Percentiles rank a stretch among this genome's conserved stretches.
Conservation (phyloP, 2,797 vertebrate genomes). For the Sebastes trivittatus region DNA sequence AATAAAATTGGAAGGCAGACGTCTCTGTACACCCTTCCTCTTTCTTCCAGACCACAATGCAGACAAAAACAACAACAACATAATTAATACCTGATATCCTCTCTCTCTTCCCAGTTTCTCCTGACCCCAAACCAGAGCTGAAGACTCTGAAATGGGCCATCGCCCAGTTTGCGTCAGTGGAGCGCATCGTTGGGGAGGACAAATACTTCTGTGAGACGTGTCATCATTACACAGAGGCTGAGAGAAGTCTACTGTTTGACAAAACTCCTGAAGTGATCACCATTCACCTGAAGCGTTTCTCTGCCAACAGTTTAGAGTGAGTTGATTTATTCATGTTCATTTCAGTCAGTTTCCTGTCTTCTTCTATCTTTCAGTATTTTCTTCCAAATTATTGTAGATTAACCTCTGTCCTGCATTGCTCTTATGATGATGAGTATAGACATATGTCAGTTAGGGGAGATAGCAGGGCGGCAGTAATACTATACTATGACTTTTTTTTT, state of each 20-base stretch:
- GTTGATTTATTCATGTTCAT: conserved; percentile 23
- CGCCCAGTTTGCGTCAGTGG: conserved; percentile 97
- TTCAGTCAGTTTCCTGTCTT: neutral
- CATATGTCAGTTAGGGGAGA: no score
- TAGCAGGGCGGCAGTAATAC: accelerated
- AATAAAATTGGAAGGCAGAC: neutral
- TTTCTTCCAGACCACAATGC: neutral
- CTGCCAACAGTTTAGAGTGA: conserved; percentile 93
- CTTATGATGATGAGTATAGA: no score
- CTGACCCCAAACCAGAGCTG: conserved; percentile 92
- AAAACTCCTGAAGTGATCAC: conserved; percentile 98
- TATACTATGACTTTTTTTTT: no score
- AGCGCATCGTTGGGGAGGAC: conserved; percentile 96
- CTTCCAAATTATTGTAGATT: neutral
- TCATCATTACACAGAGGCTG: conserved; percentile 95
- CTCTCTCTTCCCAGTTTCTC: conserved; percentile 87
- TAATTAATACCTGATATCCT: neutral
- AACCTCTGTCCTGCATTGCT: no score
- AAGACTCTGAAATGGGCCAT: conserved; percentile 97
- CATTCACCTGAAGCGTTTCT: conserved; percentile 98
- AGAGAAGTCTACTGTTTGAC: conserved; percentile 96
- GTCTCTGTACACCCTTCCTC: neutral
- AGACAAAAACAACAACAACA: neutral
- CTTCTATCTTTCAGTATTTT: neutral
- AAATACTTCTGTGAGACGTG: conserved; percentile 99